Base-by-base conservation (phyloP, 2,113 vertebrate genomes). In the Anoura caudifer region DNA sequence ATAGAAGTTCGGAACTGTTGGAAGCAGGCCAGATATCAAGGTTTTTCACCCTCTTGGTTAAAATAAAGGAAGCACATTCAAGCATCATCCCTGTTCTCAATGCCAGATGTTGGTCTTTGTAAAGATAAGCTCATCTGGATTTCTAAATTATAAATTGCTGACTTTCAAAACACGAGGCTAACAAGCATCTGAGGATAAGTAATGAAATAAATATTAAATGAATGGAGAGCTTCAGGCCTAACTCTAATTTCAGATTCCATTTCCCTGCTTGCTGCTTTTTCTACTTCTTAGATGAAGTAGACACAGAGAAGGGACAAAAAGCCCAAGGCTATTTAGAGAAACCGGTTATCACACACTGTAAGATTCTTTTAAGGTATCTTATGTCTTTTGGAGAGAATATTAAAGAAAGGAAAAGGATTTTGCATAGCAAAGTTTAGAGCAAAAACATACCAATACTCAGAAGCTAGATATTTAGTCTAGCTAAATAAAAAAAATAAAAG, bases 181-280 rank as follows among this genome's bases (percentile, higher is more conserved):
- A 95, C 61, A 89, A 94, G 93, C 61, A 93, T 95, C 72, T 3
- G 28, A 91, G 20, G 45, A 50, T 86, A 94, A 88, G 86, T 82
- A 69, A 93, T 86, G 77, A 93, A 94, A 93, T 94, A 96, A 96
- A 85, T 93, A 86, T 91, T 97, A 95, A 92, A 95, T 20, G 31
- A 89, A 36, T 28, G 41, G 47, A 82, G 67, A 91, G 72, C 67
- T 77, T 31, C 17, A 69, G 77, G 59, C 93, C 59, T 61, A 91
- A 87, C 65, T 81, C 38, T 91, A 72, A 97, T 94, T 95, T 95
- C 95, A 91, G 85, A 94, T 96, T 91, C 36, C 54, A 85, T 93
- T 93, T 86, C 41, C 59, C 69, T 85, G 61, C 82, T 77, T 94
- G 87, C 22, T 96, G 83, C 63, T 87, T 50, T 92, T 95, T 82